Percentiles rank a stretch among this genome's conserved stretches.
Evolutionary conservation across 2,797 vertebrate genomes (phyloP).

Genomic region (Eulemur mongoz): DNA sequence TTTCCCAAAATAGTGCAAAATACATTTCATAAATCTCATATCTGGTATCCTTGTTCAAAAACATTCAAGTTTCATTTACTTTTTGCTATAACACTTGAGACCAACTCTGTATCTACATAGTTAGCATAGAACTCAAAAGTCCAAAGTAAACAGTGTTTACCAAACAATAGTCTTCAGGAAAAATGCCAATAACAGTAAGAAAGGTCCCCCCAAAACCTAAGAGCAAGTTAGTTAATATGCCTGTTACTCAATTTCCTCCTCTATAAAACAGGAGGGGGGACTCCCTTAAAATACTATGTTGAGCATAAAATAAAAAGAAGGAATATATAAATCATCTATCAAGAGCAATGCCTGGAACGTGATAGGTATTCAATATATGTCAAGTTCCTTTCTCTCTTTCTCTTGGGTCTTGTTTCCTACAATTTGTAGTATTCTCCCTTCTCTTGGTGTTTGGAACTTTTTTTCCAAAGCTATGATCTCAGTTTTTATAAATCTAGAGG

Average conservation of each 20-base stretch:
- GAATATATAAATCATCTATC: neutral
- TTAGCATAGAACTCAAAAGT: conserved; percentile 10
- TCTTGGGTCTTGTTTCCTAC: neutral
- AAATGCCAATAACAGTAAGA: neutral
- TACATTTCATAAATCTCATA: neutral
- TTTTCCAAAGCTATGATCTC: neutral
- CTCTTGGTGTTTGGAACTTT: neutral
- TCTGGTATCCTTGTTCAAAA: conserved; percentile 27
- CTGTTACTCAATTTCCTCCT: neutral
- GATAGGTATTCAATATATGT: neutral
- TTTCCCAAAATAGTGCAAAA: conserved; percentile 33
- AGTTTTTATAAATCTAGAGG: conserved; percentile 19
- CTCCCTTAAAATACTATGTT: neutral
- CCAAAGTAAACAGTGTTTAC: conserved; percentile 34
- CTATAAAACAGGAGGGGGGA: neutral
- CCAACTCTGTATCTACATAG: neutral
- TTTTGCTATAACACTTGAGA: conserved; percentile 27
- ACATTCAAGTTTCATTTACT: conserved; percentile 9
- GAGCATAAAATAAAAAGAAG: neutral
- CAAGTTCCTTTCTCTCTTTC: neutral
- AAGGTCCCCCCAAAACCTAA: neutral
- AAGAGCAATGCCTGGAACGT: neutral
- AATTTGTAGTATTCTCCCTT: neutral
- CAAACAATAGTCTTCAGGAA: neutral
- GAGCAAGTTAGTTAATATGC: neutral